These are phyloP conservation scores for Atractosteus spatula DNA, from an alignment of 2,113 vertebrate species.

Conservation along the genomic window DNA sequence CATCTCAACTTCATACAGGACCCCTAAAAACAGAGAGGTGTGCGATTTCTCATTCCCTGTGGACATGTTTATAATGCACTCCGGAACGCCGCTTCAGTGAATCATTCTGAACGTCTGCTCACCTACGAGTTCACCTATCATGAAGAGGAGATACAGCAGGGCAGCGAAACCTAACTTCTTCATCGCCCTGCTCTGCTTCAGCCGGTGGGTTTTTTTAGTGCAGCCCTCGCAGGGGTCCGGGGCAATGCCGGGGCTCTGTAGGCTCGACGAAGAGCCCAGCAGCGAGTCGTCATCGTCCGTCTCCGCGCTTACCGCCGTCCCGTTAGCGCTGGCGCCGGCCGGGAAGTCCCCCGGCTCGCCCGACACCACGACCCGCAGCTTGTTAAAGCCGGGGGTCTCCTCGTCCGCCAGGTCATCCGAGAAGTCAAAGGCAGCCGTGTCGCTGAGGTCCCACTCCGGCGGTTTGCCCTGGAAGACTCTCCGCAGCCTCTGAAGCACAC, in stretches of 20 bases:
- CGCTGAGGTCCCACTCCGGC: conserved; percentile 68
- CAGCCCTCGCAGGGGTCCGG: conserved; percentile 78
- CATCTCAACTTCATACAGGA: no score
- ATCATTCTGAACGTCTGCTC: conserved; percentile 40
- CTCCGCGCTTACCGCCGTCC: conserved; percentile 56
- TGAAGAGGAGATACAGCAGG: conserved; percentile 87
- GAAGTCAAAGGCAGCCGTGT: conserved; percentile 82
- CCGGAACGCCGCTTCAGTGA: no score
- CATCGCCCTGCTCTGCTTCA: conserved; percentile 71
- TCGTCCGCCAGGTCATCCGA: conserved; percentile 75
- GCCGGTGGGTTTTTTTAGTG: conserved; percentile 61
- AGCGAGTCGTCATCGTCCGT: conserved; percentile 81
- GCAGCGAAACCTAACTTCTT: conserved; percentile 76
- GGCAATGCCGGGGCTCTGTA: conserved; percentile 42
- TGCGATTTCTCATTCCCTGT: no score
- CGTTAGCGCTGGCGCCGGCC: conserved; percentile 60
- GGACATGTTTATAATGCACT: no score
- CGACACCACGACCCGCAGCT: conserved; percentile 84
- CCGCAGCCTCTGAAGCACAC: conserved; percentile 69
- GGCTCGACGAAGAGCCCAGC: conserved; percentile 59
- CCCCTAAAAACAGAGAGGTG: no score
- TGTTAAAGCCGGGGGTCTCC: conserved; percentile 74
- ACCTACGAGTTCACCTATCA: conserved; percentile 90
- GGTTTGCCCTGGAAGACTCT: conserved; percentile 66
- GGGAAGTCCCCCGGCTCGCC: conserved; percentile 69